Evolutionary conservation across 2,797 vertebrate genomes (phyloP).

Genomic region (Neoniphon sammara): DNA sequence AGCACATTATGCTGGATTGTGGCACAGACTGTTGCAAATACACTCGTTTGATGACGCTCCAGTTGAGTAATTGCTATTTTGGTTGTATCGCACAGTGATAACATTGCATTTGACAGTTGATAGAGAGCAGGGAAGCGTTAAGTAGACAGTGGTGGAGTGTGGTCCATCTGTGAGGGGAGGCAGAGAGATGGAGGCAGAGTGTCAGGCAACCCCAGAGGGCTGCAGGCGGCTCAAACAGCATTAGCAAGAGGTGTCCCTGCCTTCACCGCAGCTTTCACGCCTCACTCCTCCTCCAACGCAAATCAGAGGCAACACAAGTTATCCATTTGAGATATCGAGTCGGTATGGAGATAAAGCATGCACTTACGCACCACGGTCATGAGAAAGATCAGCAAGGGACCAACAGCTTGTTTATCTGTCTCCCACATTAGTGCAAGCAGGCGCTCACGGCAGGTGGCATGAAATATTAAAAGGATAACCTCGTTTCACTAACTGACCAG

Average conservation of each 20-base stretch:
- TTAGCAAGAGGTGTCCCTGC: constrained; percentile 84
- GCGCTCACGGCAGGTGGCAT: constrained; percentile 87
- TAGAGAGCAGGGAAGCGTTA: constrained; percentile 65
- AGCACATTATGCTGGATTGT: constrained; percentile 5
- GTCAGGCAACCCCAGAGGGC: constrained; percentile 61
- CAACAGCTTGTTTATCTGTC: constrained; percentile 86
- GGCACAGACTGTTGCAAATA: not conserved
- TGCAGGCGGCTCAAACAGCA: constrained; percentile 67
- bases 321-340: constrained; percentile 92
- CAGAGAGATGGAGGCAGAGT: constrained; percentile 28
- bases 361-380: constrained; percentile 85
- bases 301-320: constrained; percentile 91
- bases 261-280: constrained; percentile 89
- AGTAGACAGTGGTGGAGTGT: constrained; percentile 68
- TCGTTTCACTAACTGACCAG: constrained; percentile 87
- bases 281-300: constrained; percentile 88
- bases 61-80: constrained; percentile 63
- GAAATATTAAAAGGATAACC: constrained; percentile 89
- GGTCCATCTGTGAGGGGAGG: constrained; percentile 70
- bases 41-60: constrained; percentile 25
- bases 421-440: constrained; percentile 86
- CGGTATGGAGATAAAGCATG: constrained; percentile 89
- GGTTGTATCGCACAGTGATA: constrained; percentile 51
- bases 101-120: constrained; percentile 71
- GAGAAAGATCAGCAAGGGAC: constrained; percentile 85